A percentile compares a stretch with the other conserved stretches of the same genome.
Evolutionary conservation across 92 coral and sea anemone species (phyloP).

Genomic region (Parazoanthus atlanticus): DNA sequence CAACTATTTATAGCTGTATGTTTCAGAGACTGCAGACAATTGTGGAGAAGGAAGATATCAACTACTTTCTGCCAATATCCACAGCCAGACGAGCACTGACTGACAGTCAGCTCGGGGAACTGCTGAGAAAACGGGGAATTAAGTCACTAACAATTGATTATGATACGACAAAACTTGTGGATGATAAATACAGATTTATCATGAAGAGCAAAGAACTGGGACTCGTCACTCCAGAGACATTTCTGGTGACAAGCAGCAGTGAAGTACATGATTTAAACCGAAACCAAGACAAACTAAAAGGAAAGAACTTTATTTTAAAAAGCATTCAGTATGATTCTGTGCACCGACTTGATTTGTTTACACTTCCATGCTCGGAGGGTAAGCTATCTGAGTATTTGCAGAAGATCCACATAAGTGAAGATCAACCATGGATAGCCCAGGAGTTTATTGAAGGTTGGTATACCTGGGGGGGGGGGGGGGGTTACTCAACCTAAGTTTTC

Average conservation of each 20-base stretch:
- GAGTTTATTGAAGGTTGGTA: not conserved
- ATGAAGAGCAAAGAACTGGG: not conserved
- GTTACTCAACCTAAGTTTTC: too few relatives aligned
- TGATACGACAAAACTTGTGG: not conserved
- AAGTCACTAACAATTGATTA: not conserved
- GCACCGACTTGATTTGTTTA: conserved; percentile 5
- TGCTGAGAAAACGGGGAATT: not conserved
- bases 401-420: not conserved
- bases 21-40: not conserved
- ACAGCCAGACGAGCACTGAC: not conserved
- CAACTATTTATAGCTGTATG: not conserved
- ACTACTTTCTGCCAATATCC: conserved; percentile 3
- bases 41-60: not conserved
- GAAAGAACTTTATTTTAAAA: not conserved
- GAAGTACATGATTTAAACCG: not conserved
- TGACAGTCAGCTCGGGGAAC: not conserved
- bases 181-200: conserved; percentile 4
- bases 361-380: not conserved
- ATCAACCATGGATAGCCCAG: not conserved
- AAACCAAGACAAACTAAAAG: not conserved
- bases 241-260: not conserved
- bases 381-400: not conserved
- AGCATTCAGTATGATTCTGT: not conserved
- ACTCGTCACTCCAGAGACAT: not conserved
- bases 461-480: not conserved